Evolutionary conservation across 2,113 vertebrate genomes (phyloP), one percentile per base, ranked within the genome.

Genomic region (Poecile atricapillus): DNA sequence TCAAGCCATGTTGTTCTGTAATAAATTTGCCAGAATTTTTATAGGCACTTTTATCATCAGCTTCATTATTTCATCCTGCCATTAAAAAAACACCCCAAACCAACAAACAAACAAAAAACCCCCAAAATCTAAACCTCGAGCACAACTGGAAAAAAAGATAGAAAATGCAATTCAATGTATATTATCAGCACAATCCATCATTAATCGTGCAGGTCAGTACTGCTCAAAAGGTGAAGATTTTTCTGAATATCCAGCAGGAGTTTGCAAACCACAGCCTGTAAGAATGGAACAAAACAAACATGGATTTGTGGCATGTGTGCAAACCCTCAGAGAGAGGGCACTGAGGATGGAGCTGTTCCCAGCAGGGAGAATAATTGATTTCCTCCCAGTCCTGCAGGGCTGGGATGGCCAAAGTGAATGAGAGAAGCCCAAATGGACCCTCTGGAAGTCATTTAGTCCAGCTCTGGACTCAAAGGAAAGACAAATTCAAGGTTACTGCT

Each of bases 21-120:
- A 85, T 95, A 96, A 96, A 75, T 97, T 95, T 97, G 90, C 95
- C 95, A 97, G 92, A 80, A 87, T 93, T 95, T 96, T 97, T 87
- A 94, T 94, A 74, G 59, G 49, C 93, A 93, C 95, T 94, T 97
- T 97, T 97, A 92, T 91, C 93, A 93, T 46, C 81, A 96, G 93
- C 83, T 93, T 89, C 78, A 95, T 93, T 94, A 96, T 70, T 85
- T 92, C 90, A 91, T 37, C 39, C 43, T 74, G 77, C 77, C 7
- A 83, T 82, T 68, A 30, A 94, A 95, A 92, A 92, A 87, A 31
- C 49, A 13, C 4, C 3, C 6, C 3, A 62, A 59, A 37, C 23
- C 14, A 59, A 64, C 18, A 24, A 50, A 60, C 37, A 49, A 39
- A 46, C 19, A 16, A 79, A 41, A n/a, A 53, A 25, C 3, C 15